phyloP scores from a whole-genome alignment of 2,113 vertebrate species.

The Pimephales promelas region DNA sequence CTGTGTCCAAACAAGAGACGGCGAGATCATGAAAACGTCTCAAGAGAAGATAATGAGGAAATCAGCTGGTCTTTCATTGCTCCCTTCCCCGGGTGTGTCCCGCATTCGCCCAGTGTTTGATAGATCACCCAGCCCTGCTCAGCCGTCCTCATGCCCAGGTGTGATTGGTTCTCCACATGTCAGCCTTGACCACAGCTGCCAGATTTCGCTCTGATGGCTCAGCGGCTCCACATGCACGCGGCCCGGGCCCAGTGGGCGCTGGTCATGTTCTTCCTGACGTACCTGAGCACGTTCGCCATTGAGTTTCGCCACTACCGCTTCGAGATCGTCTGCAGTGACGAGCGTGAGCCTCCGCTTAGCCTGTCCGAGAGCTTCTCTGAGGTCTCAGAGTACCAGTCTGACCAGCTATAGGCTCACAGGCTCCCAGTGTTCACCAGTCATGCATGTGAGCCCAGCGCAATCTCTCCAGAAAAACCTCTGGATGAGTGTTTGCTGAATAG shows the following conservation, averaged over 20 bases:
- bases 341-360: slow-evolving; percentile 77
- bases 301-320: slow-evolving; percentile 90
- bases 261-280: slow-evolving; percentile 88
- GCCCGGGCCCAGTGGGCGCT: slow-evolving; percentile 88
- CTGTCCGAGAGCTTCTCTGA: slow-evolving; percentile 77
- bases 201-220: slow-evolving; percentile 82
- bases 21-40: too few species aligned
- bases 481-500: not conserved
- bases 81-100: too few species aligned
- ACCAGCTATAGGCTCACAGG: slow-evolving; percentile 55
- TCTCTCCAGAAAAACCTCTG: slow-evolving; percentile 33
- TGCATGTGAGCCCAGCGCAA: slow-evolving; percentile 55
- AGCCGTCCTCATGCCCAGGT: too few species aligned
- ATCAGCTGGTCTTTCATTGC: too few species aligned
- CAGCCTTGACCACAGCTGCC: slow-evolving; percentile 73
- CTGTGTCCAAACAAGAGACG: too few species aligned
- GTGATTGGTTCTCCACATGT: not conserved
- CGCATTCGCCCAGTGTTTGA: too few species aligned
- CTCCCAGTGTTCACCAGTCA: slow-evolving; percentile 31
- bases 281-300: slow-evolving; percentile 84
- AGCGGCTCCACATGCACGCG: slow-evolving; percentile 78
- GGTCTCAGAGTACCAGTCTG: slow-evolving; percentile 74
- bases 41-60: too few species aligned
- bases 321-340: slow-evolving; percentile 77
- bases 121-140: too few species aligned